Evolutionary conservation across 2,888 invertebrate genomes (phyloP).

Genomic region (Phytoseiulus persimilis): DNA sequence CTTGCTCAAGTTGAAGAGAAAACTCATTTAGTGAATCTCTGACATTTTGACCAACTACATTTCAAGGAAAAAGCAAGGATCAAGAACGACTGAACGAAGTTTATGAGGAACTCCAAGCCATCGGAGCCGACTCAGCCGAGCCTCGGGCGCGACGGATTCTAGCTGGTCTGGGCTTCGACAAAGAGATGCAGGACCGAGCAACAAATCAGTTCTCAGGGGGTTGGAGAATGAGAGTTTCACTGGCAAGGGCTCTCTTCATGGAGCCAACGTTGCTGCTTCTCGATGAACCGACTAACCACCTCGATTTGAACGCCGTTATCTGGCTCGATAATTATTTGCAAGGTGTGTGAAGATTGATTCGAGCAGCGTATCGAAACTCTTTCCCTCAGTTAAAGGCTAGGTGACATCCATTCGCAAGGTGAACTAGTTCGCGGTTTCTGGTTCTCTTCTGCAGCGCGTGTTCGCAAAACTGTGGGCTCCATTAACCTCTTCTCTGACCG

Average conservation of each 20-base stretch:
- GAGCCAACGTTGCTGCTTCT: conserved; percentile 93
- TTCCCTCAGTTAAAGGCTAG: too few species aligned
- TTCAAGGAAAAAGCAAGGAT: neutral
- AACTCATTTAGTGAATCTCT: conserved; percentile 52
- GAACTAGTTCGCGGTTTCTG: too few species aligned
- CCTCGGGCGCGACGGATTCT: conserved; percentile 88
- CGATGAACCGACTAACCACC: conserved; percentile 98
- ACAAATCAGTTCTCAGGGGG: conserved; percentile 66
- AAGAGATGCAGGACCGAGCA: conserved; percentile 71
- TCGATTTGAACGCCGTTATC: conserved; percentile 98
- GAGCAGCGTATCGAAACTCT: neutral
- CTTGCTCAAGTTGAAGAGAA: conserved; percentile 65
- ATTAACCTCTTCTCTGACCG: too few species aligned
- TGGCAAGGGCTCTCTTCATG: conserved; percentile 88
- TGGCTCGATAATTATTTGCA: conserved; percentile 89
- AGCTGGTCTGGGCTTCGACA: conserved; percentile 87
- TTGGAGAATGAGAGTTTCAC: conserved; percentile 97
- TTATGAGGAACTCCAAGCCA: conserved; percentile 86
- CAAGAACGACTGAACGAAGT: conserved; percentile 56
- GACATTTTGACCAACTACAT: conserved; percentile 41
- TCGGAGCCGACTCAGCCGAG: conserved; percentile 95
- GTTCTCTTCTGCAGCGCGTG: too few species aligned
- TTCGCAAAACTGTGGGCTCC: too few species aligned
- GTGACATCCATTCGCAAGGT: too few species aligned
- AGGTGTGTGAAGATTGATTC: neutral